Conservation (phyloP, 2,113 vertebrate species). For the Phyllopteryx taeniolatus region DNA sequence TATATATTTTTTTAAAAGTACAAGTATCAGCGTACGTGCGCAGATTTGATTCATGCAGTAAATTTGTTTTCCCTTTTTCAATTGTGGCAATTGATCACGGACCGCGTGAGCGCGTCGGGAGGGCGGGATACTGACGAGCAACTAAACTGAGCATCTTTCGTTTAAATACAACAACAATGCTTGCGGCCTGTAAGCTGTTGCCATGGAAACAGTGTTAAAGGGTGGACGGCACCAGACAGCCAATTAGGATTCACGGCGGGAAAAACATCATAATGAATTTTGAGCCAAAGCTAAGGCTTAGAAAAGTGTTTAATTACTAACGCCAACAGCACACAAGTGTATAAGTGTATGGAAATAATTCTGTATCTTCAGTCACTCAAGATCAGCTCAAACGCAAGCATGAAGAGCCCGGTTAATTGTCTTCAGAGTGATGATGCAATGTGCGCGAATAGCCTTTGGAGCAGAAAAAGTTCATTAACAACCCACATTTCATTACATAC, state of each 20-base stretch:
- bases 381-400: neutral
- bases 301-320: neutral
- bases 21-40: too few relatives aligned
- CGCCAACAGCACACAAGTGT: too few relatives aligned
- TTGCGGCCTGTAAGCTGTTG: neutral
- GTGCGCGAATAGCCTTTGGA: neutral
- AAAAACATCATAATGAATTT: neutral
- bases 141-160: neutral
- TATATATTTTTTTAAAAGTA: too few relatives aligned
- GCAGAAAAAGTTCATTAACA: neutral
- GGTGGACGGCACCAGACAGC: neutral
- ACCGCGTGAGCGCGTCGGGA: too few relatives aligned
- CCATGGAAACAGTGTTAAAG: neutral
- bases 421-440: neutral
- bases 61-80: too few relatives aligned
- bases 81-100: too few relatives aligned
- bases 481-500: neutral
- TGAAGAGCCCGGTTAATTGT: neutral
- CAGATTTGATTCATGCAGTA: too few relatives aligned
- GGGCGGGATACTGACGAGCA: neutral
- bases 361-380: neutral
- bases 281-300: too few relatives aligned
- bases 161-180: neutral
- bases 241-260: constrained; percentile 2
- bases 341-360: neutral